Evolutionary conservation across 2,797 vertebrate species (phyloP).

Genomic region (Thaleichthys pacificus): DNA sequence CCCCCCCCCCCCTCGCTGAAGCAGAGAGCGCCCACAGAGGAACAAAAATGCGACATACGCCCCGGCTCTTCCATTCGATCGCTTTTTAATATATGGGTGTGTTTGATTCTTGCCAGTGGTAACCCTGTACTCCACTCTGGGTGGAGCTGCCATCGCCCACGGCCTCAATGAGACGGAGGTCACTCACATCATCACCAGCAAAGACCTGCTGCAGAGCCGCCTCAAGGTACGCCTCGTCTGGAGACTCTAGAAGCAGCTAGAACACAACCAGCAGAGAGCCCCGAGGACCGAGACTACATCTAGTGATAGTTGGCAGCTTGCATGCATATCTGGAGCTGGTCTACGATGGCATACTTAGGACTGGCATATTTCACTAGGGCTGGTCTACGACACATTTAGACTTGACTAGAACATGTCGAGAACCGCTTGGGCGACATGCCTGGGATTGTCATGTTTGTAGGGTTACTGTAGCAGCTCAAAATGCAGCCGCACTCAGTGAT

Average conservation of each 20-base stretch:
- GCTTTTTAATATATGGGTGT: not conserved
- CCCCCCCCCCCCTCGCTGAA: not conserved
- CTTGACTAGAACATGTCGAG: no score
- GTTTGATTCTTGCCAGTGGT: constrained; percentile 78
- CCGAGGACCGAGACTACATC: not conserved
- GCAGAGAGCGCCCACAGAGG: not conserved
- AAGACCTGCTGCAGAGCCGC: constrained; percentile 90
- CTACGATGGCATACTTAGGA: not conserved
- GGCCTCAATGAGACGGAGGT: constrained; percentile 96
- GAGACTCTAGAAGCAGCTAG: not conserved
- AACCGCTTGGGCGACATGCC: no score
- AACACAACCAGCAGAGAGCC: not conserved
- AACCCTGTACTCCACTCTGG: constrained; percentile 91
- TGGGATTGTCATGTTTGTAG: not conserved
- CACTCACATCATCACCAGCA: constrained; percentile 97
- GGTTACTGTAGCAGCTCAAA: not conserved
- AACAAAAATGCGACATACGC: not conserved
- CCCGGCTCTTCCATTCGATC: no score
- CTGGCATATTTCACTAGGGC: not conserved
- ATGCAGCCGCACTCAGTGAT: no score
- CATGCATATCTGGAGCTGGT: not conserved
- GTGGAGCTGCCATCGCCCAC: constrained; percentile 90
- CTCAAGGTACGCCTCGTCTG: constrained; percentile 81
- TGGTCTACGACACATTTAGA: no score
- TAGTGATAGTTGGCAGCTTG: not conserved